These are phyloP conservation scores for Varanus salvator DNA, from an alignment of 2,113 vertebrate species.

Conservation along the genomic window DNA sequence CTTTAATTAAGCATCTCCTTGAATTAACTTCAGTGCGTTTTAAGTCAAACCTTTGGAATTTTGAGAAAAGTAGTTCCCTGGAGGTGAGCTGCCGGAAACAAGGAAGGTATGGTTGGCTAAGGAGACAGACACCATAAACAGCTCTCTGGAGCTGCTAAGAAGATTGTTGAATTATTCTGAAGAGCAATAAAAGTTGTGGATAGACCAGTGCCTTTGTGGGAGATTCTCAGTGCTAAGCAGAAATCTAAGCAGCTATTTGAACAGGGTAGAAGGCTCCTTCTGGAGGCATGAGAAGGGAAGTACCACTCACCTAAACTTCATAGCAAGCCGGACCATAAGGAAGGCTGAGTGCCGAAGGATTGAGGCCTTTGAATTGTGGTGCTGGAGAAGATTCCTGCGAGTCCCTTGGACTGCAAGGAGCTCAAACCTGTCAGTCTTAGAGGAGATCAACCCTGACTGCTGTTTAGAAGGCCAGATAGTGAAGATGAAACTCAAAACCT, in stretches of 20 bases:
- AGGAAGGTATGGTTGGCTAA: not conserved
- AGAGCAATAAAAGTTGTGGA: not conserved
- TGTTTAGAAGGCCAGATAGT: no score
- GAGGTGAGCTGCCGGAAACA: not conserved
- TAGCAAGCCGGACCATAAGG: no score
- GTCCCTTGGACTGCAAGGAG: no score
- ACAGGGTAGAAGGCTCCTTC: no score
- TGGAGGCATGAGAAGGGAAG: not conserved
- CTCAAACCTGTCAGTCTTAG: no score
- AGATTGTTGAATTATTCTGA: not conserved
- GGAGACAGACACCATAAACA: not conserved
- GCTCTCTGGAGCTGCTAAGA: no score
- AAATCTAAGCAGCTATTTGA: not conserved
- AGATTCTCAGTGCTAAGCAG: no score
- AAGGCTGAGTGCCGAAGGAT: no score
- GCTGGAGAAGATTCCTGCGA: no score
- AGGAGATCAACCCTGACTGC: no score
- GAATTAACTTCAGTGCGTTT: not conserved
- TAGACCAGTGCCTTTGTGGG: not conserved
- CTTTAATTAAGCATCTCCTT: not conserved
- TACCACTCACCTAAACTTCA: not conserved
- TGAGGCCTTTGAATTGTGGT: no score
- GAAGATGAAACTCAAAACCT: no score
- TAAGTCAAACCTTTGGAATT: not conserved
- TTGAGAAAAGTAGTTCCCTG: rapidly evolving